phyloP scores from a whole-genome alignment of 2,797 vertebrate species.

The Fistularia commersonii region DNA sequence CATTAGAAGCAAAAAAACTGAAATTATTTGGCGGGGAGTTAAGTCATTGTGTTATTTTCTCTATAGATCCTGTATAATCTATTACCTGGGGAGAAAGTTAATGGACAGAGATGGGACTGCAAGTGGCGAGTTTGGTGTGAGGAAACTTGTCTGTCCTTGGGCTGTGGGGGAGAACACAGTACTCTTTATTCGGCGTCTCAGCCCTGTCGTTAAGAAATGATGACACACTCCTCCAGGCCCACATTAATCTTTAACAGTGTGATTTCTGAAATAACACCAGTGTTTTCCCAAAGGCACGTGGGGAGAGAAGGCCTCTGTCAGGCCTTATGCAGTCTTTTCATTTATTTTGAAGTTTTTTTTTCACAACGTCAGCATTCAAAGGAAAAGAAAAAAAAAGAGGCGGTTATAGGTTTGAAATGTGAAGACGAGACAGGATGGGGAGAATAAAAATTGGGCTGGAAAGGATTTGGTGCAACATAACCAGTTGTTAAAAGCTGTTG shows the following conservation, averaged over 20 bases:
- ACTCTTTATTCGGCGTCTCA: conserved; percentile 65
- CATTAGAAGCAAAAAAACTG: conserved; percentile 30
- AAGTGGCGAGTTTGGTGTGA: conserved; percentile 44
- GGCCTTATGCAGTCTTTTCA: conserved; percentile 34
- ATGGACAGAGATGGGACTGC: conserved; percentile 47
- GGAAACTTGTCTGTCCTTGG: conserved; percentile 75
- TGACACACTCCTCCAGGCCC: conserved; percentile 76
- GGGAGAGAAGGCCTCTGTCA: conserved; percentile 50
- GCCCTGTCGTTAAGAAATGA: conserved; percentile 72
- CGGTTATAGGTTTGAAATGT: conserved; percentile 5
- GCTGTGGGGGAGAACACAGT: conserved; percentile 72
- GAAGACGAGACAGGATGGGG: neutral
- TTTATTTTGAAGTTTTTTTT: conserved; percentile 4
- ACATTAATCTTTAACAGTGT: conserved; percentile 78
- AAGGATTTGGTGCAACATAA: conserved; percentile 19
- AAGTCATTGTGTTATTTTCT: conserved; percentile 17
- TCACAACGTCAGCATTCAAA: conserved; percentile 44
- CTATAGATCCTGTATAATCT: conserved; percentile 21
- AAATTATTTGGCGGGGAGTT: conserved; percentile 27
- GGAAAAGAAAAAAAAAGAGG: conserved; percentile 7
- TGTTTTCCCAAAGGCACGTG: conserved; percentile 56
- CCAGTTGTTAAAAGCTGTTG: conserved; percentile 64
- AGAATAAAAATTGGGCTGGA: neutral
- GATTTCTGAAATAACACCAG: conserved; percentile 80
- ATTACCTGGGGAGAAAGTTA: conserved; percentile 48